Conservation (phyloP, 2,113 vertebrate species). For the Synchiropus splendidus region DNA sequence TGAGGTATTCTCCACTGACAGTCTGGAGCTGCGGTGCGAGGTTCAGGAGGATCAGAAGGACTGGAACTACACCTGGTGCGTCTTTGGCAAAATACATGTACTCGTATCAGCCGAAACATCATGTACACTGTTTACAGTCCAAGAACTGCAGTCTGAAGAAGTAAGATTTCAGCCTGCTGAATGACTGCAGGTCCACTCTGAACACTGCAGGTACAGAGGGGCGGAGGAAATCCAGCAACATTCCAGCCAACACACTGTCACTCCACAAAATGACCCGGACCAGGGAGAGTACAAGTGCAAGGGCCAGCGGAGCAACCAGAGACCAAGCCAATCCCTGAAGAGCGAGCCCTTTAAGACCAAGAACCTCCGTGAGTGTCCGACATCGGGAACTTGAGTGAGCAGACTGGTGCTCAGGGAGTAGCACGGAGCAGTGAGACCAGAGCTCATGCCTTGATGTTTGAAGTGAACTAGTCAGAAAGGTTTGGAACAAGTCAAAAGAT, state of each 20-base stretch:
- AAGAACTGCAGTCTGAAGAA: background rate
- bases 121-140: background rate
- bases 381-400: background rate
- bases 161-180: background rate
- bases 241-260: constrained; percentile 15
- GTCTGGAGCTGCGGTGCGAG: constrained; percentile 46
- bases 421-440: too few relatives aligned
- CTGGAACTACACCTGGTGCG: constrained; percentile 65
- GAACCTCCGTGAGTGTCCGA: constrained; percentile 53
- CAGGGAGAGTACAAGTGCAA: constrained; percentile 49
- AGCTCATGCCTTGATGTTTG: too few relatives aligned
- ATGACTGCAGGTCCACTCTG: constrained; percentile 1
- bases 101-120: too few relatives aligned
- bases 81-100: background rate
- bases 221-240: fast-evolving
- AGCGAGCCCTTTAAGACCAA: constrained; percentile 45
- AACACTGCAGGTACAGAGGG: constrained; percentile 26
- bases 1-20: constrained; percentile 56
- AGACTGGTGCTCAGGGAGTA: too few relatives aligned
- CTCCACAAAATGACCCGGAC: constrained; percentile 34
- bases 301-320: constrained; percentile 12
- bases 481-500: too few relatives aligned
- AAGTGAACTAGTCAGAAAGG: too few relatives aligned
- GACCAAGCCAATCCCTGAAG: constrained; percentile 27
- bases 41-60: constrained; percentile 2